Evolutionary conservation across 1,140 invertebrate species (phyloP).

Genomic region (Metopolophium dirhodum): DNA sequence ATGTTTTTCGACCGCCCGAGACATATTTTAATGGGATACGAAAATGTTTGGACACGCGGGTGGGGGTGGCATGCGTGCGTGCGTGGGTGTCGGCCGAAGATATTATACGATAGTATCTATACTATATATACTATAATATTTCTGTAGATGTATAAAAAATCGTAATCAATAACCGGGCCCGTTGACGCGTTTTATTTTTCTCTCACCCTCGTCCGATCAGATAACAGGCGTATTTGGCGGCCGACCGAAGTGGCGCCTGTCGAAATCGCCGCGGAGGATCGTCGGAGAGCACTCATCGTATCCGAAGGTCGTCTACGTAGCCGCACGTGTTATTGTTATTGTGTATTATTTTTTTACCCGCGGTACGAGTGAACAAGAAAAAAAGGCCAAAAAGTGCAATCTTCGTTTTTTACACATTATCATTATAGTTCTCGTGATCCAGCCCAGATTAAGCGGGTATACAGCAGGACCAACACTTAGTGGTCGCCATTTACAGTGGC

Average conservation of each 20-base stretch:
- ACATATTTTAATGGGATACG: slow-evolving; percentile 14
- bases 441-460: no score
- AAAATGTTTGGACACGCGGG: neutral
- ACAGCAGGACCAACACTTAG: no score
- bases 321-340: neutral
- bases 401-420: no score
- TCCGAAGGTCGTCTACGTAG: neutral
- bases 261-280: neutral
- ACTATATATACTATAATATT: neutral
- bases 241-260: slow-evolving; percentile 6
- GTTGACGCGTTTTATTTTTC: slow-evolving; percentile 38
- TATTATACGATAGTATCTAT: neutral
- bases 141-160: neutral
- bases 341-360: neutral
- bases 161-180: neutral
- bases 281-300: neutral
- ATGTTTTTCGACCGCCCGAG: neutral
- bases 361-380: neutral
- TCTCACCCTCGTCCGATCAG: neutral
- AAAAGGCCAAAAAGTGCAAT: neutral
- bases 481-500: no score
- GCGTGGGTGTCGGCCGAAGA: neutral
- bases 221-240: slow-evolving; percentile 3
- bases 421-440: no score
- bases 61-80: neutral